These are phyloP conservation scores for Cnemophilus loriae DNA, from an alignment of 2,113 vertebrate genomes.

Conservation along the genomic window DNA sequence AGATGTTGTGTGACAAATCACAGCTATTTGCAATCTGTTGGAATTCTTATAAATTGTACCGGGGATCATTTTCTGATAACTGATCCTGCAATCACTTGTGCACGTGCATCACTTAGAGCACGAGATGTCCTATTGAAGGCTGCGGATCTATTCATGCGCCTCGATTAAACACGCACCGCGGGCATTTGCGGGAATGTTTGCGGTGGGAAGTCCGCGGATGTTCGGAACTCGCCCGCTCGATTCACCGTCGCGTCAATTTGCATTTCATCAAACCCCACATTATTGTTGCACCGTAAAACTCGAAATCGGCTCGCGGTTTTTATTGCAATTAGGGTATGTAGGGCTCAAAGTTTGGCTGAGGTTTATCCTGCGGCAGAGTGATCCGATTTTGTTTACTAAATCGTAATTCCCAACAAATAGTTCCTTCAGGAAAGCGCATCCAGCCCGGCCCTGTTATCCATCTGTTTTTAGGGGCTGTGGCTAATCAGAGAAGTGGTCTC, in stretches of 20 bases:
- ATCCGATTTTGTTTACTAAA: conserved; percentile 1
- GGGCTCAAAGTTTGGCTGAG: background rate
- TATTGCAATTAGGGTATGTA: background rate
- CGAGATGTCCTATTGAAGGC: background rate
- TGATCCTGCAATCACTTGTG: conserved; percentile 42
- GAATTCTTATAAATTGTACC: conserved; percentile 38
- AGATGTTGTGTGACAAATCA: conserved; percentile 65
- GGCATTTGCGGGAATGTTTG: background rate
- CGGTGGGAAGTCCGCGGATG: background rate
- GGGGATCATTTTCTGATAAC: conserved; percentile 48
- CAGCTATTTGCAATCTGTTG: conserved; percentile 64
- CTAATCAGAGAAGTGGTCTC: conserved; percentile 59
- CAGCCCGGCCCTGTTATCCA: background rate
- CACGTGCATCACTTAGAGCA: conserved; percentile 28
- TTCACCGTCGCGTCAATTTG: background rate
- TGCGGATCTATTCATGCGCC: conserved; percentile 2
- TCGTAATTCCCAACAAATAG: background rate
- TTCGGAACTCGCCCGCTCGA: background rate
- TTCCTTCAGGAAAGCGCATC: background rate
- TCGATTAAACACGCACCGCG: background rate
- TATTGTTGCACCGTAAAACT: background rate
- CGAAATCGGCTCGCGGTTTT: background rate
- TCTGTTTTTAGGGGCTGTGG: conserved; percentile 35
- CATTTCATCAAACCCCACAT: background rate
- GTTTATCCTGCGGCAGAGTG: background rate